Evolutionary conservation across 2,113 vertebrate genomes (phyloP).

Genomic region (Gobiocypris rarus): DNA sequence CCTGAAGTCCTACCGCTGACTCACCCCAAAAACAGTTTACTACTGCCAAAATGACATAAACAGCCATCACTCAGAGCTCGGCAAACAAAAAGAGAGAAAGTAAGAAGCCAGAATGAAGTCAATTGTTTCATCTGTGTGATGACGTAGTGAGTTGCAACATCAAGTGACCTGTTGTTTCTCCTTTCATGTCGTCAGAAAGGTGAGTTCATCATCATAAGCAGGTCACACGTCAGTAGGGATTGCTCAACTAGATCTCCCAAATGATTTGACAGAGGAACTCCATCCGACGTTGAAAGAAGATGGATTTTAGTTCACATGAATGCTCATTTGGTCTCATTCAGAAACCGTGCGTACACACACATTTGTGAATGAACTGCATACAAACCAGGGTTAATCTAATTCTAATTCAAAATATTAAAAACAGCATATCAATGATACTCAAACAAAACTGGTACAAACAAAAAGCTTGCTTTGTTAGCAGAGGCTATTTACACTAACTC

Average conservation of each 20-base stretch:
- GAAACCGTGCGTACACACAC: background rate
- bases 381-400: too few species aligned
- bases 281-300: background rate
- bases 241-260: slow-evolving; percentile 23
- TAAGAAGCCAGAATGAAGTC: slow-evolving; percentile 35
- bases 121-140: slow-evolving; percentile 35
- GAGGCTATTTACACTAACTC: too few species aligned
- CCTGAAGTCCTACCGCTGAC: slow-evolving; percentile 65
- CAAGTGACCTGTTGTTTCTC: background rate
- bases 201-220: slow-evolving; percentile 9
- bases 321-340: background rate
- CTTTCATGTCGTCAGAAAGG: background rate
- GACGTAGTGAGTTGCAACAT: slow-evolving; percentile 42
- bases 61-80: slow-evolving; percentile 55
- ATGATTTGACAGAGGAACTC: background rate
- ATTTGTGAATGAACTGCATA: too few species aligned
- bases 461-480: too few species aligned
- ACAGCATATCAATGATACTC: too few species aligned
- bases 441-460: too few species aligned
- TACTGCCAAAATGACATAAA: slow-evolving; percentile 60
- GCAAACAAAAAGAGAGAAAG: slow-evolving; percentile 53
- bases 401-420: too few species aligned
- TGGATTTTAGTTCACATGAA: background rate
- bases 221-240: slow-evolving; percentile 16
- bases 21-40: slow-evolving; percentile 62